Evolutionary conservation across 2,797 vertebrate species (phyloP), one percentile per base, ranked within the genome.

Genomic region (Pseudochaenichthys georgianus): DNA sequence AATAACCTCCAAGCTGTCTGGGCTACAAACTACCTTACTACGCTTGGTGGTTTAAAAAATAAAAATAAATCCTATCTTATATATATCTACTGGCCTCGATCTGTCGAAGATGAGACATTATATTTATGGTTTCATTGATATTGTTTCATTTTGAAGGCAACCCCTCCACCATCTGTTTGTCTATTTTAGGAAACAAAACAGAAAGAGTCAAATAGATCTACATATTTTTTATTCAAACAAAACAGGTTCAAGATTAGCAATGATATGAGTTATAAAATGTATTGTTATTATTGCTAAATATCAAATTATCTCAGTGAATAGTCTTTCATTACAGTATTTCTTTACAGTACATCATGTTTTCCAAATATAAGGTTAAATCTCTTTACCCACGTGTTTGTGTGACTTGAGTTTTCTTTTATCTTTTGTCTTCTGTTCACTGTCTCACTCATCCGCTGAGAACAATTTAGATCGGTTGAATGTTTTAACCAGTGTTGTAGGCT

Each of bases 401-500:
- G 28, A 28, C 28, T 28, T 28, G 28, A 28, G 28, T 28, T 28
- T 28, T 38, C 47, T 64, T 59, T 6, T 69, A 48, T 19, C 0
- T 47, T 43, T 21, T 50, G 43, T 46, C 31, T 64, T 17, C 19
- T 50, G 17, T 50, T 50, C 47, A n/a, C 9, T 53, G 8, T 13
- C 43, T 41, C 62, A 17, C 17, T 17, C 9, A 69, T 59, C 19
- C 70, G 42, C 60, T 63, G 16, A 66, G 74, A 66, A 28, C 16
- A 41, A 52, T 19, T 65, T 4, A n/a, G 69, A 38, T n/a, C 55
- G 13, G 21, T 81, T 73, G 51, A 28, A 47, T 73, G 13, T 78
- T 67, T 70, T 50, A 47, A 76, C 66, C 28, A 9, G 16, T 55
- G n/a, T 19, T 46, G 21, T 15, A 61, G 28, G 23, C 3, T 64